Conservation (phyloP, 2,113 vertebrate species). For the Shinisaurus crocodilurus region DNA sequence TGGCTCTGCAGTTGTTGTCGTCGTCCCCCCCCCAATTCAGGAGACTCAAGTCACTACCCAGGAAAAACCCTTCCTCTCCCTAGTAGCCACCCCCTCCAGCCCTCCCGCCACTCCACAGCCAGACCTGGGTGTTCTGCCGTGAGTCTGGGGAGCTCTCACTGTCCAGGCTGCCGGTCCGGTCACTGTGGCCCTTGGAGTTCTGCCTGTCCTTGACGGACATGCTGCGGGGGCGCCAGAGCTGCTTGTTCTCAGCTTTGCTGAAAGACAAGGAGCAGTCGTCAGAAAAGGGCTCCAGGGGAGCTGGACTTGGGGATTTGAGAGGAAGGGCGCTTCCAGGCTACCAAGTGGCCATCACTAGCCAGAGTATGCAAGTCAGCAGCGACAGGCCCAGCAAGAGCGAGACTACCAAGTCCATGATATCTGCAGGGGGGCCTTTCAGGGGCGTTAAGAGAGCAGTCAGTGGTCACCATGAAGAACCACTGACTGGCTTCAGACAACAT, state of each 20-base stretch:
- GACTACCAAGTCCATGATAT: too few relatives aligned
- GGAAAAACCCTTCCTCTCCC: neutral
- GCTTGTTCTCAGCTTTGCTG: slow-evolving; percentile 89
- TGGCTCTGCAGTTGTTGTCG: too few relatives aligned
- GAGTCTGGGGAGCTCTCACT: slow-evolving; percentile 92
- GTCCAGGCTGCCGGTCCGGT: slow-evolving; percentile 95
- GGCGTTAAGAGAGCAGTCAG: neutral
- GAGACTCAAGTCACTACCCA: neutral
- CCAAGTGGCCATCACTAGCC: neutral
- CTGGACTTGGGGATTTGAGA: neutral
- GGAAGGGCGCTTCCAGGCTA: too few relatives aligned
- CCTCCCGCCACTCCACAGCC: neutral
- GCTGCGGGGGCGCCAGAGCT: slow-evolving; percentile 91
- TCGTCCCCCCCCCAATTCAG: neutral
- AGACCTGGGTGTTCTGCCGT: slow-evolving; percentile 91
- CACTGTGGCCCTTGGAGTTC: slow-evolving; percentile 87
- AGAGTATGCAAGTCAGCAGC: too few relatives aligned
- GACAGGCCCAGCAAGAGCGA: neutral
- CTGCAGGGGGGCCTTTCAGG: neutral
- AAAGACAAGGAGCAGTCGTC: neutral
- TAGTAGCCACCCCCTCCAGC: neutral
- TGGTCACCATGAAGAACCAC: neutral
- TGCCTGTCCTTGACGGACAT: slow-evolving; percentile 96
- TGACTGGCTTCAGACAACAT: too few relatives aligned
- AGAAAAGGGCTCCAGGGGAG: neutral